Evolutionary conservation across 1,140 invertebrate genomes (phyloP), one percentile per base, ranked within the genome.

Genomic region (Eriosoma lanigerum): DNA sequence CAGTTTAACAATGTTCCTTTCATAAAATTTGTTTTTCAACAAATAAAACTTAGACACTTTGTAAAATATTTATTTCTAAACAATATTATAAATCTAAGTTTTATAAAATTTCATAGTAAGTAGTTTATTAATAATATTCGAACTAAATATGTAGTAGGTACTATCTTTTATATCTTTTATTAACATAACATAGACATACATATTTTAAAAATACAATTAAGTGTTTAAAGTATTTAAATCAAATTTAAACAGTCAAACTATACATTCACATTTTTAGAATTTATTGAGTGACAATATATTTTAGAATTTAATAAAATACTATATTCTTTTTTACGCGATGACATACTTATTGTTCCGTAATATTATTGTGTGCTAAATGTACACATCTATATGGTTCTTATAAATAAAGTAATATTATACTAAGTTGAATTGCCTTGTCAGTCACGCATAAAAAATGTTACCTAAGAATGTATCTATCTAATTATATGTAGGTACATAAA

Each of bases 301-400:
- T 29, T 29, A 13, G 17, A 29, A 29, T 62, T 26, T 29, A 62
- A 38, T 38, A 62, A 62, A 62, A n/a, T 3, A 4, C 15, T 60
- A 62, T 62, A 32, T 62, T 3, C 19, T 9, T 62, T 32, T 32
- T 3, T 9, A 32, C 29, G 19, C 10, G 60, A n/a, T 62, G 60
- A 32, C 60, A 32, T 62, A 32, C 60, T 62, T 62, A 32, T 62
- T 32, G 60, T 62, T 10, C 26, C 17, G 29, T n/a, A 62, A 62
- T 62, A 38, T 4, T 38, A 38, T 38, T 38, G 32, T n/a, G 8
- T 32, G 10, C 9, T 62, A 38, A 32, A 62, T 62, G 29, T 38
- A 62, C 13, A 0, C 10, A 32, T 8, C 9, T 19, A 19, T n/a
- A n/a, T 15, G 8, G 9, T n/a, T 32, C 8, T 62, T 32, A 32